These are phyloP conservation scores for Orchestes rusci DNA, from an alignment of 2,888 invertebrate genomes.

Conservation along the genomic window DNA sequence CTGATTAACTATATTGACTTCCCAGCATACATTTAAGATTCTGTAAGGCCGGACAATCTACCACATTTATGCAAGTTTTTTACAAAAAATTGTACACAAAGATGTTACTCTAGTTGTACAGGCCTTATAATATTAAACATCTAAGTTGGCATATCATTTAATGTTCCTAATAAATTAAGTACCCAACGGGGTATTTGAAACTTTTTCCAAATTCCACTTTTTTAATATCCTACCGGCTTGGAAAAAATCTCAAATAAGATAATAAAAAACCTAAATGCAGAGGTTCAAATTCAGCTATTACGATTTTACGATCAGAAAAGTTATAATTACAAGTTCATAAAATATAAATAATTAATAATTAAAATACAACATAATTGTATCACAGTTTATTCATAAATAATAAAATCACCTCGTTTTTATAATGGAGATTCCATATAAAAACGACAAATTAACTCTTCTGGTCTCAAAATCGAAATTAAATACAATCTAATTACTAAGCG, in stretches of 20 bases:
- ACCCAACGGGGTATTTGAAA: conserved; percentile 37
- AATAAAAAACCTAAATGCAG: conserved; percentile 29
- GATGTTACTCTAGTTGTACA: background rate
- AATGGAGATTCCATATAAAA: no score
- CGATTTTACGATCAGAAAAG: conserved; percentile 16
- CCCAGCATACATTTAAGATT: conserved; percentile 19
- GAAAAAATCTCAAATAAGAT: no score
- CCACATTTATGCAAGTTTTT: conserved; percentile 28
- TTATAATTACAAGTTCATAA: background rate
- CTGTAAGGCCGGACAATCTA: conserved; percentile 5
- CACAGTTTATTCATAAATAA: conserved; percentile 14
- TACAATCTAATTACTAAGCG: no score
- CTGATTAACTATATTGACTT: conserved; percentile 5
- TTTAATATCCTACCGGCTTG: no score
- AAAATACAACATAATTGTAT: conserved; percentile 14
- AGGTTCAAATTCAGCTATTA: conserved; percentile 25
- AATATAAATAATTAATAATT: conserved; percentile 11
- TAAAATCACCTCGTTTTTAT: no score
- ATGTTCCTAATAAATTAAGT: conserved; percentile 31
- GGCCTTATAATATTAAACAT: background rate
- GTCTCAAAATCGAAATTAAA: no score
- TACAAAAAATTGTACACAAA: background rate
- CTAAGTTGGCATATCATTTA: conserved; percentile 6
- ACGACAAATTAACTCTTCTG: no score
- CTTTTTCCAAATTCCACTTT: no score